Evolutionary conservation across 2,113 vertebrate species (phyloP).

Genomic region (Pteropus alecto): DNA sequence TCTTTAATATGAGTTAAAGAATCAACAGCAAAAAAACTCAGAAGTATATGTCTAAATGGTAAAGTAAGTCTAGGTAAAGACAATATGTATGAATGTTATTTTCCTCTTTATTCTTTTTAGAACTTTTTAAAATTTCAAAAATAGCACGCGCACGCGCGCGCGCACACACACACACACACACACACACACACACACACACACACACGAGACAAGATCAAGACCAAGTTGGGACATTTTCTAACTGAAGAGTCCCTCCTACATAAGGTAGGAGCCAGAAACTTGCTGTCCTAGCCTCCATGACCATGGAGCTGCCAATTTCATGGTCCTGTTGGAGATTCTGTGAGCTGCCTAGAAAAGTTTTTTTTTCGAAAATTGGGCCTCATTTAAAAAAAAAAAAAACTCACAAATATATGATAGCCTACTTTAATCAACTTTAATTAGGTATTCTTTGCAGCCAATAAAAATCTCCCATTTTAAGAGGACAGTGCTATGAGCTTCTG

Average conservation of each 20-base stretch:
- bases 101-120: not conserved
- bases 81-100: not conserved
- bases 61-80: not conserved
- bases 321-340: not conserved
- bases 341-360: not conserved
- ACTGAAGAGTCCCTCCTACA: not conserved
- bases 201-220: not conserved
- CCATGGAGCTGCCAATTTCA: not conserved
- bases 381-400: not conserved
- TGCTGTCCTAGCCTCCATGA: not conserved
- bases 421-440: not conserved
- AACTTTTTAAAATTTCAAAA: not conserved
- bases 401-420: not conserved
- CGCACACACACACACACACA: too few relatives aligned
- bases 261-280: not conserved
- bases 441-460: not conserved
- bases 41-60: not conserved
- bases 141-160: not conserved
- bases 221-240: not conserved
- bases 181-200: too few relatives aligned
- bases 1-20: not conserved
- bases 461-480: not conserved
- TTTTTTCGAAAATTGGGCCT: not conserved
- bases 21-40: not conserved
- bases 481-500: not conserved